Conservation (phyloP, 2,888 invertebrate species). For the Cremastinae sp. region DNA sequence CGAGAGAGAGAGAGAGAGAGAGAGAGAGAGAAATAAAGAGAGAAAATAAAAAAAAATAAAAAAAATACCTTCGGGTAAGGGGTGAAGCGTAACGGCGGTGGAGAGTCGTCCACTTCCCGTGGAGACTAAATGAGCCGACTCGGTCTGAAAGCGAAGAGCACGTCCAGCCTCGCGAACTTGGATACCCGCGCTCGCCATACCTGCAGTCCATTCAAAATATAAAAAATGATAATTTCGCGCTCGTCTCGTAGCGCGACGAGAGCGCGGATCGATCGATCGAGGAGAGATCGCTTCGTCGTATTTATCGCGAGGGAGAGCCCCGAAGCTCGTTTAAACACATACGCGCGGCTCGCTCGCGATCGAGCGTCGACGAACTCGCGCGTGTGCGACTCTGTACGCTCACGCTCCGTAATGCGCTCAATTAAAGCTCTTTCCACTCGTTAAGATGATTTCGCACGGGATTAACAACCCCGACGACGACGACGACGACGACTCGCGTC, state of each 20-base stretch:
- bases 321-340: slow-evolving; percentile 4
- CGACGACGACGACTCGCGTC: too few species aligned
- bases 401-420: slow-evolving; percentile 75
- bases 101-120: slow-evolving; percentile 94
- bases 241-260: not conserved
- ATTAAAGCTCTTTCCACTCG: slow-evolving; percentile 80
- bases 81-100: slow-evolving; percentile 95
- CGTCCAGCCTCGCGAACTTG: slow-evolving; percentile 81
- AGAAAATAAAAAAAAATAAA: not conserved
- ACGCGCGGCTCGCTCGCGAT: slow-evolving; percentile 31
- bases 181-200: slow-evolving; percentile 77
- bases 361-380: slow-evolving; percentile 39
- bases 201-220: slow-evolving; percentile 61
- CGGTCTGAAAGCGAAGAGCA: slow-evolving; percentile 87
- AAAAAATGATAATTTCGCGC: slow-evolving; percentile 15
- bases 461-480: slow-evolving; percentile 75
- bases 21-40: too few species aligned
- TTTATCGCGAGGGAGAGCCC: too few species aligned
- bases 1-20: not conserved
- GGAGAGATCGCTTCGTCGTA: slow-evolving; percentile 39
- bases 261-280: slow-evolving; percentile 53
- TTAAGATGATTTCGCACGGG: slow-evolving; percentile 78
- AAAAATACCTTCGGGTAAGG: slow-evolving; percentile 90
- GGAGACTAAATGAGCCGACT: slow-evolving; percentile 94
- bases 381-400: slow-evolving; percentile 51